These are phyloP conservation scores for Kryptolebias ocellatus DNA, from an alignment of 2,797 vertebrate species.

Conservation along the genomic window DNA sequence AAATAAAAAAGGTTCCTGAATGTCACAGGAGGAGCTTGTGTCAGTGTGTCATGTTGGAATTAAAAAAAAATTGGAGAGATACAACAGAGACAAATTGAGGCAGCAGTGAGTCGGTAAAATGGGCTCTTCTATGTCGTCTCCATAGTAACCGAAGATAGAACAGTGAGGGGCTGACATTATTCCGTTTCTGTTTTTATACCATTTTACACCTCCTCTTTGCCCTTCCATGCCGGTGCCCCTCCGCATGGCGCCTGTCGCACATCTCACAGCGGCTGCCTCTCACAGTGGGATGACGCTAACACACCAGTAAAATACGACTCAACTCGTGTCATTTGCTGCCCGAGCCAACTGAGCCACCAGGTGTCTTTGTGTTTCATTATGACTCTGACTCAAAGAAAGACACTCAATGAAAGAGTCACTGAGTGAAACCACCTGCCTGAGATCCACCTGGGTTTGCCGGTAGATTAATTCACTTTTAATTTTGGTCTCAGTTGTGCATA, in stretches of 20 bases:
- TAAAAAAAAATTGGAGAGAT: neutral
- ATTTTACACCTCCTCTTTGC: slow-evolving; percentile 18
- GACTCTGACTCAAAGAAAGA: slow-evolving; percentile 2
- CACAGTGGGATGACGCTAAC: slow-evolving; percentile 11
- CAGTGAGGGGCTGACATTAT: slow-evolving; percentile 11
- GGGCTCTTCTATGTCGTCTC: slow-evolving; percentile 2
- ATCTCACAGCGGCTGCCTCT: slow-evolving; percentile 23
- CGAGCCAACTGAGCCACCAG: neutral
- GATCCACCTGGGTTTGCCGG: slow-evolving; percentile 10
- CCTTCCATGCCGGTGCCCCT: slow-evolving; percentile 7
- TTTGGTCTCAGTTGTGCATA: neutral
- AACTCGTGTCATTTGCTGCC: slow-evolving; percentile 20
- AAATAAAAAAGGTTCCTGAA: neutral
- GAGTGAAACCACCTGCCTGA: slow-evolving; percentile 14
- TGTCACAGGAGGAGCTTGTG: too few species aligned
- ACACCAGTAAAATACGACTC: slow-evolving; percentile 10
- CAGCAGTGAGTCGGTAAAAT: neutral
- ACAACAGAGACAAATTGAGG: slow-evolving; percentile 9
- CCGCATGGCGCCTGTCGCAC: slow-evolving; percentile 20
- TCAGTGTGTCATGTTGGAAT: neutral
- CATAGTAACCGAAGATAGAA: slow-evolving; percentile 36
- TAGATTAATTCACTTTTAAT: neutral
- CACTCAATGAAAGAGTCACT: slow-evolving; percentile 12
- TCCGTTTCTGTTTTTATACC: slow-evolving; percentile 25
- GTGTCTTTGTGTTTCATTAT: slow-evolving; percentile 20